Evolutionary conservation across 2,888 invertebrate genomes (phyloP).

Genomic region (Dendrolimus houi): DNA sequence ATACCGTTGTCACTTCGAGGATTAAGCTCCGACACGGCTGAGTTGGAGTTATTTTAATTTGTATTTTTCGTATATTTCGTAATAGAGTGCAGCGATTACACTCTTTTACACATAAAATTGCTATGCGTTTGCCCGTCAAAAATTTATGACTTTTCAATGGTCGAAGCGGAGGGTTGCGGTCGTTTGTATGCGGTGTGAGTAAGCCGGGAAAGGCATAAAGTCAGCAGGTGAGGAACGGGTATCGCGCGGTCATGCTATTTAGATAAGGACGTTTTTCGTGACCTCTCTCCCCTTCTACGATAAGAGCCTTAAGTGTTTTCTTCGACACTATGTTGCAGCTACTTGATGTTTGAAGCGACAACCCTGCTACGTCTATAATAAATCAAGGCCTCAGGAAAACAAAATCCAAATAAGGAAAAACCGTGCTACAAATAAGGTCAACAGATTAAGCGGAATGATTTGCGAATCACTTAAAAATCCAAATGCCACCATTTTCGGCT

Average conservation of each 20-base stretch:
- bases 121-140: slow-evolving; percentile 38
- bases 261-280: slow-evolving; percentile 62
- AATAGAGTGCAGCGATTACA: slow-evolving; percentile 38
- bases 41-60: slow-evolving; percentile 76
- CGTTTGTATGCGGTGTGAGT: slow-evolving; percentile 61
- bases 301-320: slow-evolving; percentile 39
- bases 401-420: slow-evolving; percentile 44
- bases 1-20: slow-evolving; percentile 76
- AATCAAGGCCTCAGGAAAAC: slow-evolving; percentile 11
- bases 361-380: background rate
- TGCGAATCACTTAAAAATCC: slow-evolving; percentile 67
- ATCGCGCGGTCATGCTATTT: slow-evolving; percentile 69
- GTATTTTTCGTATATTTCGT: slow-evolving; percentile 60
- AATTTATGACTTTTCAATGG: slow-evolving; percentile 50
- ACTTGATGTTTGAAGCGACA: slow-evolving; percentile 10
- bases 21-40: slow-evolving; percentile 75
- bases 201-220: slow-evolving; percentile 65
- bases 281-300: slow-evolving; percentile 45
- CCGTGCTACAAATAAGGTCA: slow-evolving; percentile 56
- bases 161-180: slow-evolving; percentile 42
- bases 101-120: slow-evolving; percentile 33
- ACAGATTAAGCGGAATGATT: slow-evolving; percentile 71
- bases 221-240: slow-evolving; percentile 60
- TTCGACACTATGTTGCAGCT: slow-evolving; percentile 30
- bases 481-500: slow-evolving; percentile 62